Conservation (phyloP, 2,888 invertebrate genomes). For the Agonopterix subpropinquella region DNA sequence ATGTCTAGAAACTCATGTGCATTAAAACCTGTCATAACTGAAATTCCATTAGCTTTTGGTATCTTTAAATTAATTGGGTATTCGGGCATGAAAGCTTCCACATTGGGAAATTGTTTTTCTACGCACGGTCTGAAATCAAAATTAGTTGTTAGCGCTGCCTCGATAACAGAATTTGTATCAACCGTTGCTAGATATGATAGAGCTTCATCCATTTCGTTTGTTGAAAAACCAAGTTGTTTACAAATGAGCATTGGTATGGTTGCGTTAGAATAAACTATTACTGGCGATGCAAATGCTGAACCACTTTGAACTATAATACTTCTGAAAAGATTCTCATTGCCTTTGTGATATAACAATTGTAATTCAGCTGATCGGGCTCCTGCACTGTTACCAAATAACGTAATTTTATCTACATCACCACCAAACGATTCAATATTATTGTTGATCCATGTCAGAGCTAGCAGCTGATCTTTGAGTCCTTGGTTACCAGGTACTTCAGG, state of each 20-base stretch:
- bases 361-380: constrained; percentile 37
- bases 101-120: constrained; percentile 29
- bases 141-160: constrained; percentile 11
- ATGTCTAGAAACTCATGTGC: too few relatives aligned
- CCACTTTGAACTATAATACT: constrained; percentile 25
- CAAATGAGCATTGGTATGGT: constrained; percentile 15
- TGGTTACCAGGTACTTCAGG: constrained; percentile 48
- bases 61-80: too few relatives aligned
- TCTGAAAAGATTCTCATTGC: constrained; percentile 26
- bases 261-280: constrained; percentile 17
- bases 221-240: constrained; percentile 18
- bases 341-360: constrained; percentile 24
- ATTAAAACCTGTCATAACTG: not conserved
- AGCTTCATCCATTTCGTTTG: constrained; percentile 22
- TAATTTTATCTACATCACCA: constrained; percentile 37
- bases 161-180: constrained; percentile 23
- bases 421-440: constrained; percentile 44
- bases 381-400: constrained; percentile 41
- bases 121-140: constrained; percentile 21
- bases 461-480: constrained; percentile 40
- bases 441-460: constrained; percentile 39
- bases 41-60: constrained; percentile 14
- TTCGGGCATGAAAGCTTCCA: too few relatives aligned
- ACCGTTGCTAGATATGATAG: constrained; percentile 21
- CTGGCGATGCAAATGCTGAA: constrained; percentile 11